Evolutionary conservation across 2,113 vertebrate species (phyloP).

Genomic region (Colossoma macropomum): DNA sequence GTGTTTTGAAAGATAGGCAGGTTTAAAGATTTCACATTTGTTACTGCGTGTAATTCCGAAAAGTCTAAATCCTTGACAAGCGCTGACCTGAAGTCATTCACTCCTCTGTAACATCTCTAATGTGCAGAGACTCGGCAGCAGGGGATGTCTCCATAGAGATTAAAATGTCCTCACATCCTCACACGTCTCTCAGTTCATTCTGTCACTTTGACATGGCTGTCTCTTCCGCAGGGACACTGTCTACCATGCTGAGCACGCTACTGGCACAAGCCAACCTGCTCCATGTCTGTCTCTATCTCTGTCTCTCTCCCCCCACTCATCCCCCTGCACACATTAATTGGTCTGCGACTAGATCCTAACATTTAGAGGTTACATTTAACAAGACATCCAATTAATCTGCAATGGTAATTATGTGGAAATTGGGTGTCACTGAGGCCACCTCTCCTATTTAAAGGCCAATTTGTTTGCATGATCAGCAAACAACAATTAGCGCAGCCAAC

Average conservation of each 20-base stretch:
- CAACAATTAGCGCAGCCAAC: constrained; percentile 24
- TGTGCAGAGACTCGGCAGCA: neutral
- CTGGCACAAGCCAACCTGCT: constrained; percentile 10
- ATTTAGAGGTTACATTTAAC: constrained; percentile 41
- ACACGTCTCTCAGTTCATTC: neutral
- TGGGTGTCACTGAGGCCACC: neutral
- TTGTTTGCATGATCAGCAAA: constrained; percentile 34
- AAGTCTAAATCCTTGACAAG: constrained; percentile 3
- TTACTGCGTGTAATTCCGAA: neutral
- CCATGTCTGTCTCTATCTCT: neutral
- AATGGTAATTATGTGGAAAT: constrained; percentile 26
- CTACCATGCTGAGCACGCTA: neutral
- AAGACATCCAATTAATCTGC: constrained; percentile 35
- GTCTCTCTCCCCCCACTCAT: neutral
- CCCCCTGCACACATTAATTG: constrained; percentile 12
- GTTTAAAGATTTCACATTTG: constrained; percentile 15
- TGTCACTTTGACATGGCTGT: constrained; percentile 14
- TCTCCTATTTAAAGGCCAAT: constrained; percentile 27
- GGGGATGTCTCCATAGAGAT: neutral
- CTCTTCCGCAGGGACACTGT: constrained; percentile 18
- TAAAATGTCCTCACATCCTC: constrained; percentile 25
- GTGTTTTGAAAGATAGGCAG: constrained; percentile 6
- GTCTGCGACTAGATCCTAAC: constrained; percentile 27
- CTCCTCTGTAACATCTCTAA: constrained; percentile 19
- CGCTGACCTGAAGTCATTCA: constrained; percentile 1